These are phyloP conservation scores for Myodes glareolus DNA, from an alignment of 2,113 vertebrate genomes.

Conservation along the genomic window DNA sequence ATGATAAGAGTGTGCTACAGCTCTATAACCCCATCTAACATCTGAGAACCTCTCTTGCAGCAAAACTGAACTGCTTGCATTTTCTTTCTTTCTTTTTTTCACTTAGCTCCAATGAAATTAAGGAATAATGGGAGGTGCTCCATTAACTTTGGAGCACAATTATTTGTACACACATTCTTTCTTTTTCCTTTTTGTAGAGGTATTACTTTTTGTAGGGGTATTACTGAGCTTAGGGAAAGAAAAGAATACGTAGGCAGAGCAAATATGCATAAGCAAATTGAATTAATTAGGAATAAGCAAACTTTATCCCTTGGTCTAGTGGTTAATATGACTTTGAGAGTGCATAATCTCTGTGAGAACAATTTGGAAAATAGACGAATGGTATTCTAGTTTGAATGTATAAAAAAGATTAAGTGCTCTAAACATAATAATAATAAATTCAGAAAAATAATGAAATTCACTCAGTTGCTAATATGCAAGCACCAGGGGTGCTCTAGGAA, in stretches of 20 bases:
- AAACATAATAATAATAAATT: slow-evolving; percentile 80
- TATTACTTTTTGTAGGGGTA: slow-evolving; percentile 65
- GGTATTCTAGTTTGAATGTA: slow-evolving; percentile 77
- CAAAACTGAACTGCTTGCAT: slow-evolving; percentile 77
- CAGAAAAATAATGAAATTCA: slow-evolving; percentile 76
- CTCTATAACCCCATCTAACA: slow-evolving; percentile 78
- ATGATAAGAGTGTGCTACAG: slow-evolving; percentile 75
- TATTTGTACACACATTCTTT: not conserved
- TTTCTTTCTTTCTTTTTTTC: slow-evolving; percentile 72
- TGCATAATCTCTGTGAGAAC: slow-evolving; percentile 81
- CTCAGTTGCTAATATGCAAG: slow-evolving; percentile 66
- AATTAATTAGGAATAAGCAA: slow-evolving; percentile 83
- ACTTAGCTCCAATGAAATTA: not conserved
- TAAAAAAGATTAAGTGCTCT: slow-evolving; percentile 78
- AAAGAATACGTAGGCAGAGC: slow-evolving; percentile 63
- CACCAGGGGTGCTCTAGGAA: slow-evolving; percentile 62
- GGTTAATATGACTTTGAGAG: slow-evolving; percentile 82
- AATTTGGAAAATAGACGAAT: slow-evolving; percentile 82
- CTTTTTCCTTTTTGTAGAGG: not conserved
- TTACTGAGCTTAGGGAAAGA: slow-evolving; percentile 50
- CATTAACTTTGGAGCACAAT: not conserved
- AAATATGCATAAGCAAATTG: slow-evolving; percentile 85
- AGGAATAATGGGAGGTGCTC: not conserved
- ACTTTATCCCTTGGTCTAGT: slow-evolving; percentile 73
- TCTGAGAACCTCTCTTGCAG: slow-evolving; percentile 77